Percentiles rank a stretch among this genome's conserved stretches.
These are phyloP conservation scores for Drosophila stalkeri DNA, from an alignment of 2,888 invertebrate species.

Conservation along the genomic window DNA sequence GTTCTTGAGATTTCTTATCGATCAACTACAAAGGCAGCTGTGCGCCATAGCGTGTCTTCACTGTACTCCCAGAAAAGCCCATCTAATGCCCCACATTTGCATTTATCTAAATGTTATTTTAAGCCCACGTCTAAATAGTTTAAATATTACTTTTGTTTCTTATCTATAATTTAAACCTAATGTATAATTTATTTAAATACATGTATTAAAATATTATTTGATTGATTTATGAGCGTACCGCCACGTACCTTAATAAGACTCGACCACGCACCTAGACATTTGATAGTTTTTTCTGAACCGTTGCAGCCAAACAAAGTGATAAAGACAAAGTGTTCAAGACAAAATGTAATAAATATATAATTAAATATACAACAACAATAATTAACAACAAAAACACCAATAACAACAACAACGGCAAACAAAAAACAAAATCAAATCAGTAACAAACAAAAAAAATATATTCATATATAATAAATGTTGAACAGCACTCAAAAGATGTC, in stretches of 20 bases:
- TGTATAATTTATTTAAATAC: conserved; percentile 33
- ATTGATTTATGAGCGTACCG: conserved; percentile 53
- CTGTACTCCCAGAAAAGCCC: background rate
- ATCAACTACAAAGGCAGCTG: background rate
- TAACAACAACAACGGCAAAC: conserved; percentile 15
- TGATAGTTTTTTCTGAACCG: conserved; percentile 49
- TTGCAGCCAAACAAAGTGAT: conserved; percentile 75
- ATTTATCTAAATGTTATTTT: conserved; percentile 47
- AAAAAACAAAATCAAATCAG: conserved; percentile 19
- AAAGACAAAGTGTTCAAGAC: conserved; percentile 79
- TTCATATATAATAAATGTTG: conserved; percentile 16
- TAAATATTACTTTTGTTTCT: background rate
- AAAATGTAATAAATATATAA: conserved; percentile 71
- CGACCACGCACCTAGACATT: conserved; percentile 53
- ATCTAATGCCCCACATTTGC: conserved; percentile 18
- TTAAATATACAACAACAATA: conserved; percentile 50
- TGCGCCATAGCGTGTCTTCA: background rate
- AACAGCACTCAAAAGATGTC: conserved; percentile 44
- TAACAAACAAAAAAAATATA: conserved; percentile 27
- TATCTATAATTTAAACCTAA: conserved; percentile 1
- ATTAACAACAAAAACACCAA: conserved; percentile 19
- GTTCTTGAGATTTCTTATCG: background rate
- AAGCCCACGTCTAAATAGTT: conserved; percentile 5
- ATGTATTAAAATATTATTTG: conserved; percentile 65
- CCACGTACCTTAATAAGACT: conserved; percentile 1